Base-by-base conservation (phyloP, 2,888 invertebrate species). In the Bibio marci region DNA sequence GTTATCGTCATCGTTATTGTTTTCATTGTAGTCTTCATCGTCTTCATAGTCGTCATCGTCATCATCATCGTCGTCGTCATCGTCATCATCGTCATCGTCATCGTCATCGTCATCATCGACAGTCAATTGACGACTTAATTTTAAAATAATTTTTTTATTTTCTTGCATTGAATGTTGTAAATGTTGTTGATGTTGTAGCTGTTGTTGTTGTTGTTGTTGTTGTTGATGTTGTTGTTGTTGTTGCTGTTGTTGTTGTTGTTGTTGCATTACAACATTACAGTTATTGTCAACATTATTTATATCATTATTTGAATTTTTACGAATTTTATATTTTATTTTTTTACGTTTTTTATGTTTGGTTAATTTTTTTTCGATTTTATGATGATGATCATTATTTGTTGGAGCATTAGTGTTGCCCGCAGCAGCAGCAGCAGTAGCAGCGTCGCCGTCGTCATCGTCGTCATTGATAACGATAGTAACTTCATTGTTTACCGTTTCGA, bases 51-150 rank as follows among this genome's bases (percentile, higher is more conserved):
- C 45, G 14, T 44, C 44, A 17, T 44, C 45, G 32, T 46, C 44
- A 22, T 48, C 38, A 11, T 43, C 43, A 17, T 45, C 47, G 6
- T 49, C 47, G 14, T 48, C 46, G 13, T 49, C 48, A 7, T 50
- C 45, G 33, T 42, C 41, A 18, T 41, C 44, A 19, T 39, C 44
- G 30, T 28, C 42, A 30, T 44, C 42, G 18, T 43, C 39, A 30
- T 26, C 40, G n/a, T 44, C 28, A 22, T 38, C 37, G 15, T 41
- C 41, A 35, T 44, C 25, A 35, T 35, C 35, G 10, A 19, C 19
- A 13, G 35, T 35, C 13, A 35, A 13, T 22, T 35, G 35, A 12
- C 35, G 35, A n/a, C 25, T 25, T 14, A 35, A 35, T 35, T 35
- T 35, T 25, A 35, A 25, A n/a, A 35, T 22, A 22, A 35, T 35